phyloP scores from a whole-genome alignment of 2,797 vertebrate species.

The Crypturellus tataupa region DNA sequence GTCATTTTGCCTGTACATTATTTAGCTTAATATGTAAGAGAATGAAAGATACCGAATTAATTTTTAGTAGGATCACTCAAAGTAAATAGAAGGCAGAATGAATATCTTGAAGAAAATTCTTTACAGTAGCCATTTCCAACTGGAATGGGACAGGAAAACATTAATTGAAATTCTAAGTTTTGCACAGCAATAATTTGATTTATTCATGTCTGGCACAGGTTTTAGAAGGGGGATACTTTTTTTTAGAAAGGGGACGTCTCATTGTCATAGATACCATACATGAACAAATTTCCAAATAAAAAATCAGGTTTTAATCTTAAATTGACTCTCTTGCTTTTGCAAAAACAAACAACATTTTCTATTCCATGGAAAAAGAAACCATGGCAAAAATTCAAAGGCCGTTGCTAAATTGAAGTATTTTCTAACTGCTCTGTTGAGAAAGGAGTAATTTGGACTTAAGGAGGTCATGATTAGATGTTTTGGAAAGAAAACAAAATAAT shows the following conservation, averaged over 20 bases:
- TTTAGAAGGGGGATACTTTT: not conserved
- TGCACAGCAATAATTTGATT: not conserved
- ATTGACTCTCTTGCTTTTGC: not conserved
- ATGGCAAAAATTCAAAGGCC: not conserved
- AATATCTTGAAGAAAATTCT: not conserved
- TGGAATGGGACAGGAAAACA: not conserved
- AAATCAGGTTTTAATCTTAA: not conserved
- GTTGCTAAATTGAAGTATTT: not conserved
- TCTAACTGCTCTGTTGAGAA: not conserved
- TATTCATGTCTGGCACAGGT: not conserved
- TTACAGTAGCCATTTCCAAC: not conserved
- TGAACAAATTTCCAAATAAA: not conserved
- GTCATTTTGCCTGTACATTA: not conserved
- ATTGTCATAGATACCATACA: not conserved
- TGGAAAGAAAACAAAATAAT: not conserved
- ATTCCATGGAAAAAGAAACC: not conserved
- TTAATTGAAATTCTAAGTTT: not conserved
- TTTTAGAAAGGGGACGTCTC: not conserved
- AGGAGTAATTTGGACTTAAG: not conserved
- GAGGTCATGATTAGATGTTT: not conserved
- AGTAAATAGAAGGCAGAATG: not conserved
- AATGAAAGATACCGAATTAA: slow-evolving; percentile 4
- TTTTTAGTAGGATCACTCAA: not conserved
- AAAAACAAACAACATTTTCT: not conserved
- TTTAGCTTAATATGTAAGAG: not conserved